Evolutionary conservation across 2,888 invertebrate species (phyloP).

Genomic region (Drosophila subquinaria): DNA sequence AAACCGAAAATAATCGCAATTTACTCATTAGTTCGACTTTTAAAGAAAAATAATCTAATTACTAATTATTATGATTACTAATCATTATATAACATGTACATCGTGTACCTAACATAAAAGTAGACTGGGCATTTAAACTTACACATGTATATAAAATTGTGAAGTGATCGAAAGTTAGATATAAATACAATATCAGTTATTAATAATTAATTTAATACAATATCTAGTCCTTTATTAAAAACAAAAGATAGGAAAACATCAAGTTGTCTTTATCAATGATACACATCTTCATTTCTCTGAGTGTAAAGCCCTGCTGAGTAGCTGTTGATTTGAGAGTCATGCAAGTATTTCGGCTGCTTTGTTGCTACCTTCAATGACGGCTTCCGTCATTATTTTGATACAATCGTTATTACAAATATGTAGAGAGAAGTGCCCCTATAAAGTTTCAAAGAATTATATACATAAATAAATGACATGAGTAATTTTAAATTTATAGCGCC

Average conservation of each 20-base stretch:
- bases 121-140: background rate
- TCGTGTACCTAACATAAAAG: background rate
- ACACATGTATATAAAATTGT: background rate
- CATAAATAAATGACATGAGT: slow-evolving; percentile 29
- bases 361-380: slow-evolving; percentile 21
- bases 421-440: slow-evolving; percentile 38
- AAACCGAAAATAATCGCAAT: no score
- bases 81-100: no score
- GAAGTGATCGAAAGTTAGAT: background rate
- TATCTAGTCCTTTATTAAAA: background rate
- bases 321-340: slow-evolving; percentile 34
- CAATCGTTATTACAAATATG: slow-evolving; percentile 14
- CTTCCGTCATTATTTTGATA: slow-evolving; percentile 34
- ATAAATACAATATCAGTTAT: background rate
- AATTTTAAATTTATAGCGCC: slow-evolving; percentile 27
- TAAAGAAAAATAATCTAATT: no score
- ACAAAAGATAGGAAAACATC: background rate
- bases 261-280: background rate
- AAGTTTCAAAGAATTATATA: slow-evolving; percentile 21
- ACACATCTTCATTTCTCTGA: slow-evolving; percentile 1
- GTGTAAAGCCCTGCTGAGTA: slow-evolving; percentile 28
- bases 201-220: no score
- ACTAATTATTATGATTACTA: no score
- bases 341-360: slow-evolving; percentile 32
- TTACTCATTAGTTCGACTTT: no score